A percentile compares a stretch with the other conserved stretches of the same genome.
phyloP scores from a whole-genome alignment of 2,797 vertebrate species.

The Thunnus albacares region DNA sequence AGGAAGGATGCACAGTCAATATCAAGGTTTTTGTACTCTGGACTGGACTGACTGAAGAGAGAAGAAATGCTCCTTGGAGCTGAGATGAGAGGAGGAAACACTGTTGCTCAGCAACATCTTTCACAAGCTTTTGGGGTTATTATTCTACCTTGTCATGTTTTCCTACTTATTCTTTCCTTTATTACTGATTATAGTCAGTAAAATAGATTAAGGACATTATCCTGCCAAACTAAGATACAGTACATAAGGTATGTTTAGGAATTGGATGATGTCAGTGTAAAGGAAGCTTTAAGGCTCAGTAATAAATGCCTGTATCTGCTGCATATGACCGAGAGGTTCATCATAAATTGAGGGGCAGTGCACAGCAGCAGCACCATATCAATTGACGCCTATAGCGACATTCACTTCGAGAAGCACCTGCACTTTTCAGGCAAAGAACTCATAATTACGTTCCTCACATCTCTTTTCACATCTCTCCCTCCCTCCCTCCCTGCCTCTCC shows the following conservation, averaged over 20 bases:
- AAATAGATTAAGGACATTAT: background rate
- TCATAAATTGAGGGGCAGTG: conserved; percentile 37
- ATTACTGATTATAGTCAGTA: background rate
- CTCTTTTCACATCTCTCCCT: conserved; percentile 55
- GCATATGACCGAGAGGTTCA: background rate
- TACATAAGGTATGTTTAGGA: background rate
- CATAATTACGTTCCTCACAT: conserved; percentile 70
- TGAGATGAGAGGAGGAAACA: conserved; percentile 13
- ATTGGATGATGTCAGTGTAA: background rate
- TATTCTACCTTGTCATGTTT: conserved; percentile 11
- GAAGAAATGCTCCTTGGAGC: conserved; percentile 18
- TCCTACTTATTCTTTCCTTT: background rate
- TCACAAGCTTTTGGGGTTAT: conserved; percentile 14
- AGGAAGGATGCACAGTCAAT: conserved; percentile 18
- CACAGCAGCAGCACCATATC: conserved; percentile 11
- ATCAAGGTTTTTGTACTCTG: conserved; percentile 20
- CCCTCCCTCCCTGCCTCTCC: conserved; percentile 38
- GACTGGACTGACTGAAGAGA: conserved; percentile 6
- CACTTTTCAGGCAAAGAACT: conserved; percentile 71
- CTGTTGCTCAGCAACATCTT: conserved; percentile 78
- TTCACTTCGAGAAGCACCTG: conserved; percentile 72
- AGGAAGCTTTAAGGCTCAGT: conserved; percentile 9
- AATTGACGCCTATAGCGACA: conserved; percentile 32
- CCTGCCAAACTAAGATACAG: background rate
- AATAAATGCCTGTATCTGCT: conserved; percentile 25